Evolutionary conservation across 2,113 vertebrate species (phyloP).

Genomic region (Myrmecophaga tridactyla): DNA sequence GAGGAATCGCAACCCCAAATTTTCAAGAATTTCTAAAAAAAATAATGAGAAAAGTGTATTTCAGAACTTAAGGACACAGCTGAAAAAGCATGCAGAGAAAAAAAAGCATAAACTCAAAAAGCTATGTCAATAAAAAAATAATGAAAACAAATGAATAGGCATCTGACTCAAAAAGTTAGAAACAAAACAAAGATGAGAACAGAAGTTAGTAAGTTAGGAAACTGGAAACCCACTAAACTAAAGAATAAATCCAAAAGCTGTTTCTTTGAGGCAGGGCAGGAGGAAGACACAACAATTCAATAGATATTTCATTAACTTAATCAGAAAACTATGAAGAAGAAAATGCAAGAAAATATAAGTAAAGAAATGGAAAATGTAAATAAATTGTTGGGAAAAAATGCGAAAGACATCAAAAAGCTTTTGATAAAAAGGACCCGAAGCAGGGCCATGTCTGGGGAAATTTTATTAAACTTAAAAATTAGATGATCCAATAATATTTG

Average conservation of each 20-base stretch:
- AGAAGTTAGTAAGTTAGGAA: not conserved
- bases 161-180: not conserved
- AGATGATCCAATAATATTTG: not conserved
- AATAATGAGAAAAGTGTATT: not conserved
- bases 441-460: not conserved
- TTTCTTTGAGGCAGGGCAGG: not conserved
- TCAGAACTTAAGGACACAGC: not conserved
- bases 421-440: not conserved
- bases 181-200: not conserved
- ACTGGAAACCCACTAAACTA: not conserved
- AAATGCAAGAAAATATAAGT: not conserved
- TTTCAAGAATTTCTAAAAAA: not conserved
- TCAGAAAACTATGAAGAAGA: not conserved
- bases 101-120: conserved; percentile 6
- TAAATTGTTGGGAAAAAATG: not conserved
- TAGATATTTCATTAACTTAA: not conserved
- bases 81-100: not conserved
- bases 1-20: not conserved
- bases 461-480: not conserved
- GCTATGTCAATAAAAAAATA: not conserved
- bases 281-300: not conserved
- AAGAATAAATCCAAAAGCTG: not conserved
- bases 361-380: not conserved
- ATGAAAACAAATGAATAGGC: not conserved
- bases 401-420: not conserved